Evolutionary conservation across 2,797 vertebrate species (phyloP), one percentile per base, ranked within the genome.

Genomic region (Hydrocynus forskahlii): DNA sequence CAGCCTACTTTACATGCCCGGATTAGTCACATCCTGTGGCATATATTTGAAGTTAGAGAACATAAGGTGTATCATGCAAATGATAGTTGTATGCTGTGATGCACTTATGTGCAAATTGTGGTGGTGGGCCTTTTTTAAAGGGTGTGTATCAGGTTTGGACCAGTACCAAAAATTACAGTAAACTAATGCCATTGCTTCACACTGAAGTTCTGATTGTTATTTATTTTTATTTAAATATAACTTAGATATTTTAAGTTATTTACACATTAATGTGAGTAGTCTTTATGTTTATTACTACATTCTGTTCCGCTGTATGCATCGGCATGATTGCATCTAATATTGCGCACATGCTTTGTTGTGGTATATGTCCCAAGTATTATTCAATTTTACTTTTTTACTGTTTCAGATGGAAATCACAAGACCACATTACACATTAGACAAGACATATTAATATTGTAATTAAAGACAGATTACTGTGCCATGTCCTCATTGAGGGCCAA

Each of bases 101-200:
- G 55, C 38, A 23, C 38, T 60, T 16, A n/a, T 14, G 19, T 62
- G 60, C 23, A 62, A 60, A 68, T 19, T 40, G 7, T n/a, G 40
- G 66, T 38, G 29, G 70, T 57, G 17, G 9, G 38, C 6, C 21
- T 45, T 66, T 29, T 38, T 64, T 13, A 62, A 62, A 25, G 3
- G 21, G 14, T 71, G 10, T 54, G 9, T 38, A 38, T 73, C 25
- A 54, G 45, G 67, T 13, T 73, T 73, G 54, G 52, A 59, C 52
- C 52, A 59, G 38, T 75, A 60, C 72, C 72, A 73, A 73, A 73
- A 63, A 83, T 83, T 77, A 79, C 79, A 86, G 82, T 72, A 78
- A 83, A 87, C 74, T 80, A 84, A 88, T 83, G 80, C 80, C 87
- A 82, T 91, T 92, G 91, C 89, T 87, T 92, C 89, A 90, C 87